phyloP scores from a whole-genome alignment of 2,888 invertebrate species.

The Monopis laevigella region DNA sequence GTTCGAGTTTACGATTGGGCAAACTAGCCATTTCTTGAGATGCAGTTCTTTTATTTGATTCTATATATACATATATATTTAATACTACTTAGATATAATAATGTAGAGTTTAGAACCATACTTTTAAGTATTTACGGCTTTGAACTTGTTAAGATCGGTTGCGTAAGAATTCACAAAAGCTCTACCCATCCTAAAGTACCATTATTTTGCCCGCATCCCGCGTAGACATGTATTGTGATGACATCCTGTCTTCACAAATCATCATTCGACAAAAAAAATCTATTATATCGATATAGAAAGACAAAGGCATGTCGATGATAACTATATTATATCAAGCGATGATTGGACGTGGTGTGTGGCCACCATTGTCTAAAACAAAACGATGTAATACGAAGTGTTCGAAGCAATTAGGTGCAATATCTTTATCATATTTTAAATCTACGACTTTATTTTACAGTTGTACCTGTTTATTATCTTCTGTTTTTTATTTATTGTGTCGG shows the following conservation, averaged over 20 bases:
- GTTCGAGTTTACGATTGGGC: conserved; percentile 27
- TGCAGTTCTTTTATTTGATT: background rate
- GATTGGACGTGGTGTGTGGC: conserved; percentile 59
- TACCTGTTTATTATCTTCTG: conserved; percentile 8
- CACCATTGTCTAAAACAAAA: conserved; percentile 25
- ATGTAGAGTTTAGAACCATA: too few relatives aligned
- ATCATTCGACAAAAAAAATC: conserved; percentile 35
- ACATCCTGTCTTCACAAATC: conserved; percentile 62
- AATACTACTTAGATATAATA: too few relatives aligned
- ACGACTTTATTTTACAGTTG: conserved; percentile 10
- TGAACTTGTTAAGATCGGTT: too few relatives aligned
- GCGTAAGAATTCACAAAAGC: too few relatives aligned
- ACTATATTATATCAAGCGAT: conserved; percentile 28
- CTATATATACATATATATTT: too few relatives aligned
- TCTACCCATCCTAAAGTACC: conserved; percentile 28
- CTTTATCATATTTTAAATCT: conserved; percentile 27
- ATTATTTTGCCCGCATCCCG: conserved; percentile 61
- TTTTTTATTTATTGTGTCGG: conserved; percentile 8
- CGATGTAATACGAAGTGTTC: conserved; percentile 25
- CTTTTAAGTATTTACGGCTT: too few relatives aligned
- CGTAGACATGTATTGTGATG: conserved; percentile 42
- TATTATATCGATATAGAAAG: conserved; percentile 37
- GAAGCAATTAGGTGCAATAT: conserved; percentile 38
- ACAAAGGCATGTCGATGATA: conserved; percentile 31
- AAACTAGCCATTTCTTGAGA: background rate